Base-by-base conservation (phyloP, 2,797 vertebrate species). In the Anguilla anguilla region DNA sequence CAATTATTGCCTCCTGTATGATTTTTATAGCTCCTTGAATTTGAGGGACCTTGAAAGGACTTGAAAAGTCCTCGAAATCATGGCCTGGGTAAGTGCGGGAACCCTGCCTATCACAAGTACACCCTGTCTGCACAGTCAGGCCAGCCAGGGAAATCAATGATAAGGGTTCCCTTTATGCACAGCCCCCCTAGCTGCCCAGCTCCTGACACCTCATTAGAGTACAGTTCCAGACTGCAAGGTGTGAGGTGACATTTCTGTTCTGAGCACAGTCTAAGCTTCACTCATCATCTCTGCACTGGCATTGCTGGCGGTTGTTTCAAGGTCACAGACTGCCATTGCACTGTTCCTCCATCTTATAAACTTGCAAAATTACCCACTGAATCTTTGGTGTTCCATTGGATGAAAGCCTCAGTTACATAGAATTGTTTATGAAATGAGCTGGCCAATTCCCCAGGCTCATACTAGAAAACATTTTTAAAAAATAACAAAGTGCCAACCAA, bases 21-120 rank as follows among this genome's bases (percentile, higher is more conserved):
- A 5, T 22, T 43, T 17, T 19, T 46, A 79, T 79, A 39, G 13
- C 13, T 43, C 5, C 17, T 79, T 43, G 3, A 39, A 22, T 43
- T 79, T 43, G 39, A 43, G 15, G 74, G 74, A 79, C 17, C 35
- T 79, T 79, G 74, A 79, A 39, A 79, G 74, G 15, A 79, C 39
- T 46, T 39, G 35, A 6, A 39, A 79, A 43, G 74, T 22, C 39
- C 74, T 79, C 22, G 74, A 79, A 79, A 19, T 39, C 19, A 17
- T 6, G 39, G 35, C 74, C 43, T 79, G 15, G 39, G 74, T 77
- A 77, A 19, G 74, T 39, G 11, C 15, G 6, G 74, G 74, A 79
- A 39, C 39, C 74, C 74, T 19, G 74, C 31, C 74, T 82, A 82
- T 82, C 79, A 82, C 22, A 82, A 49, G 11, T n/a, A 22, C 79